Conservation (phyloP, 1,140 invertebrate species). For the Neodiprion pinetum region DNA sequence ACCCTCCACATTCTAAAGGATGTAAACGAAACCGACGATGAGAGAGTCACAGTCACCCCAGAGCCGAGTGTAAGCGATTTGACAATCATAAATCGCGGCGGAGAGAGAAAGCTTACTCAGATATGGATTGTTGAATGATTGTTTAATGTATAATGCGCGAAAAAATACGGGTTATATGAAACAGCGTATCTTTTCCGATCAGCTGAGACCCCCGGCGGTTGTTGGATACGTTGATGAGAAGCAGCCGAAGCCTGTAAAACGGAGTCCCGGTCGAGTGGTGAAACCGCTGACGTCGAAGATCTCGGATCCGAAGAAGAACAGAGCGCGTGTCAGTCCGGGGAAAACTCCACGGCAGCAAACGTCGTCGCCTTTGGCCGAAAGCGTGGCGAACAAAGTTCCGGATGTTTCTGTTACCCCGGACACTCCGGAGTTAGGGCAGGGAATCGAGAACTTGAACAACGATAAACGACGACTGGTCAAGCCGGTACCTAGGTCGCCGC, state of each 20-base stretch:
- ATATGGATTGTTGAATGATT: background rate
- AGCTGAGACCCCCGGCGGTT: conserved; percentile 21
- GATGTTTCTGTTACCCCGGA: conserved; percentile 31
- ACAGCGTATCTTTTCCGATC: background rate
- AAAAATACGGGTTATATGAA: background rate
- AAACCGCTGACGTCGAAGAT: conserved; percentile 32
- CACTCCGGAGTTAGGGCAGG: conserved; percentile 22
- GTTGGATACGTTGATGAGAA: conserved; percentile 38
- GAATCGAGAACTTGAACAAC: conserved; percentile 15
- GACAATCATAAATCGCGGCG: background rate
- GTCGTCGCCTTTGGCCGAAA: conserved; percentile 14
- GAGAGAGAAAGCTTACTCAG: background rate
- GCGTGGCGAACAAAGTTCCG: conserved; percentile 34
- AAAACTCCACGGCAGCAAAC: background rate
- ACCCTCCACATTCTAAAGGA: conserved; percentile 45
- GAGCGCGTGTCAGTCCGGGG: background rate
- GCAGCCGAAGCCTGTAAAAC: conserved; percentile 21
- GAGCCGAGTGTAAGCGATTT: background rate
- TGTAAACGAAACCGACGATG: conserved; percentile 31
- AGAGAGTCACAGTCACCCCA: conserved; percentile 12
- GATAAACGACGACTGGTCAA: conserved; percentile 33
- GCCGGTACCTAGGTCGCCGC: conserved; percentile 34
- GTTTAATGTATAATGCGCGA: background rate
- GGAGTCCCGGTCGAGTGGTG: conserved; percentile 27
- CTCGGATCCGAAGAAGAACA: conserved; percentile 2